Evolutionary conservation across 2,888 invertebrate genomes (phyloP).

Genomic region (Mythimna loreyi): DNA sequence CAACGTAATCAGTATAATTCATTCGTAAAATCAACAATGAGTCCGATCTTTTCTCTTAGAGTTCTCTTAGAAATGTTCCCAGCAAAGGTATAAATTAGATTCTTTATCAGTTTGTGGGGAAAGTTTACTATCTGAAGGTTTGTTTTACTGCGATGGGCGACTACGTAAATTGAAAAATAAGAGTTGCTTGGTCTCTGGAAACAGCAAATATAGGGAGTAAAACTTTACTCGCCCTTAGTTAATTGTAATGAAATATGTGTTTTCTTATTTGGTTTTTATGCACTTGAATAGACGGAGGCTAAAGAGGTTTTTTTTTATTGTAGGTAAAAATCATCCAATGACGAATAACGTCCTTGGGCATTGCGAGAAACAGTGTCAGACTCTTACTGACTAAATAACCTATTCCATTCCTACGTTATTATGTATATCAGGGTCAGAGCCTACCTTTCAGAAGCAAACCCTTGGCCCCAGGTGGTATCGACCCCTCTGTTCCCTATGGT

Average conservation of each 20-base stretch:
- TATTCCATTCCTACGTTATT: no score
- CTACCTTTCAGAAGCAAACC: no score
- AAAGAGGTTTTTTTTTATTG: no score
- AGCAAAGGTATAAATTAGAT: conserved; percentile 81
- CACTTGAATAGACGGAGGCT: background rate
- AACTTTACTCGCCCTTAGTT: conserved; percentile 13
- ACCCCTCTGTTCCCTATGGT: no score
- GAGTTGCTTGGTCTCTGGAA: conserved; percentile 39
- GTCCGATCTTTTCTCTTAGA: conserved; percentile 70
- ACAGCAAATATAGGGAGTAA: conserved; percentile 25
- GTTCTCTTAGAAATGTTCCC: conserved; percentile 73
- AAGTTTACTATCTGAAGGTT: conserved; percentile 80
- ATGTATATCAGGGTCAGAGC: no score
- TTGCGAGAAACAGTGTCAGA: no score
- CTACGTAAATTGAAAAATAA: conserved; percentile 80
- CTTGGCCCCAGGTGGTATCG: no score
- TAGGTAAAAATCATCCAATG: no score
- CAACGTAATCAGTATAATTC: conserved; percentile 70
- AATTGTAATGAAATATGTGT: background rate
- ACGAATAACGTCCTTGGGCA: no score
- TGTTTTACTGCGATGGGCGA: conserved; percentile 74
- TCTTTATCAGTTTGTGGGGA: conserved; percentile 79
- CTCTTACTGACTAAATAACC: no score
- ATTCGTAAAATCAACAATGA: conserved; percentile 70
- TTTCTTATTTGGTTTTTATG: background rate